Percentiles rank a stretch among this genome's conserved stretches.
These are phyloP conservation scores for Chloroceryle inda DNA, from an alignment of 2,797 vertebrate genomes.

Conservation along the genomic window DNA sequence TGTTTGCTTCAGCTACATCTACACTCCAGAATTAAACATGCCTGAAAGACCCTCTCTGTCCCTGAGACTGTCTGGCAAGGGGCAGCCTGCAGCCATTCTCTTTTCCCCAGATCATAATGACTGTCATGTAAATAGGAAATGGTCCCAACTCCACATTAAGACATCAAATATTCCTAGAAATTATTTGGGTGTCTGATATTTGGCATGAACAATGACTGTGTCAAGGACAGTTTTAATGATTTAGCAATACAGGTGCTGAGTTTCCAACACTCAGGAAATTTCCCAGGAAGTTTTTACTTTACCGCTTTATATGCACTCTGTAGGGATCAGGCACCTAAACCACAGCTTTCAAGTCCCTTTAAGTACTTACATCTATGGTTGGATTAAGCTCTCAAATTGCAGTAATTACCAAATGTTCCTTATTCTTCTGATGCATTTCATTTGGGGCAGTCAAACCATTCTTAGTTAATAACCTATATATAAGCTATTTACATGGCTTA, in stretches of 20 bases:
- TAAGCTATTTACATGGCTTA: neutral
- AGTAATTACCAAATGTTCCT: neutral
- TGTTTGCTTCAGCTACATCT: neutral
- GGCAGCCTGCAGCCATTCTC: neutral
- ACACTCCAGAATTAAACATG: neutral
- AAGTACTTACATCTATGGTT: neutral
- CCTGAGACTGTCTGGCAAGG: neutral
- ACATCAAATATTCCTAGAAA: neutral
- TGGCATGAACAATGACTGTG: neutral
- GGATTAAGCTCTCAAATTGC: neutral
- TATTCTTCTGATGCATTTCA: neutral
- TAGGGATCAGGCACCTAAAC: neutral
- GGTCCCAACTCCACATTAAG: fast-evolving
- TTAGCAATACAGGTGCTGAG: neutral
- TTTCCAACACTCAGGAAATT: neutral
- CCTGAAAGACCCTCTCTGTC: neutral
- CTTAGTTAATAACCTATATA: neutral
- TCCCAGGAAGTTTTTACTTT: neutral
- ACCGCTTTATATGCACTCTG: neutral
- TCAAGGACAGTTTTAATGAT: neutral
- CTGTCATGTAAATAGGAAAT: neutral
- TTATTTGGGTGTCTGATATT: neutral
- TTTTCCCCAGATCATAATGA: neutral
- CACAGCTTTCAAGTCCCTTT: neutral
- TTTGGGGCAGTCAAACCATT: neutral